phyloP scores from a whole-genome alignment of 2,113 vertebrate genomes.

The Ranitomeya imitator region DNA sequence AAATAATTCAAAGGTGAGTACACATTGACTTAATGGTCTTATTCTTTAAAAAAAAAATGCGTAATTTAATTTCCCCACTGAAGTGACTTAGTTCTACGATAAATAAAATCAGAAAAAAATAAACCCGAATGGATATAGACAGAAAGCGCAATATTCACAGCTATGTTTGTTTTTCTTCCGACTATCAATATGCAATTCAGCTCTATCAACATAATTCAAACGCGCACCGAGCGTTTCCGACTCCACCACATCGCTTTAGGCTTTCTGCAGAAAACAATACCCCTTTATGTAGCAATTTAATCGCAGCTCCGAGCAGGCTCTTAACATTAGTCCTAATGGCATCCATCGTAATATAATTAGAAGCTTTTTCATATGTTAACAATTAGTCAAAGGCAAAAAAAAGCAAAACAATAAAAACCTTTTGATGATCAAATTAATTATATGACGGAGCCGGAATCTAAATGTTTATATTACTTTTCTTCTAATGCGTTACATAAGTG shows the following conservation, averaged over 20 bases:
- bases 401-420: background rate
- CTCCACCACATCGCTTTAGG: background rate
- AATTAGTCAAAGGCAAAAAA: constrained; percentile 41
- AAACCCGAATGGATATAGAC: background rate
- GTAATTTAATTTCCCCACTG: background rate
- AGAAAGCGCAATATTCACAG: constrained; percentile 8
- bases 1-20: no score
- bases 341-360: constrained; percentile 44
- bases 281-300: background rate
- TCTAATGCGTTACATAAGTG: constrained; percentile 18
- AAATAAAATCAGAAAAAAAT: background rate
- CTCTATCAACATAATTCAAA: background rate
- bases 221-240: background rate
- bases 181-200: constrained; percentile 15
- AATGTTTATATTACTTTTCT: constrained; percentile 34
- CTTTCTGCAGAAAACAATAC: constrained; percentile 29
- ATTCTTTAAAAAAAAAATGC: background rate
- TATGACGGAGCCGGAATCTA: constrained; percentile 6
- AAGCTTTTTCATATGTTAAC: constrained; percentile 18
- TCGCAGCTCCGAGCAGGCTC: background rate
- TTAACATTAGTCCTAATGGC: constrained; percentile 28
- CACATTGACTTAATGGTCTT: background rate
- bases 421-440: constrained; percentile 36
- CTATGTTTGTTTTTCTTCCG: background rate
- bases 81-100: background rate